Conservation (phyloP, 2,888 invertebrate species). For the Chaitophorus viminalis region DNA sequence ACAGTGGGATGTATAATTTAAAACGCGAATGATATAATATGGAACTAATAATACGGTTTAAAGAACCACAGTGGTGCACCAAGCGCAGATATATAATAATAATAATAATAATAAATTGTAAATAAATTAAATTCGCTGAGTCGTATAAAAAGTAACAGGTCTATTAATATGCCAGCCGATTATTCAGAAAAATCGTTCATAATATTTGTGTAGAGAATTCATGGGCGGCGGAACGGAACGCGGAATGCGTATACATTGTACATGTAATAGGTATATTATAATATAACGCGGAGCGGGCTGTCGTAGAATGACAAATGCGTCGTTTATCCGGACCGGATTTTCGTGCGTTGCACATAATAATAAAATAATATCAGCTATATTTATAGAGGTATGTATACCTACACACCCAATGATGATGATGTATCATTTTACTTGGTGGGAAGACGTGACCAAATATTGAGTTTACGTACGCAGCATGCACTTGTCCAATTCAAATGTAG, state of each 20-base stretch:
- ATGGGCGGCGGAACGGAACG: background rate
- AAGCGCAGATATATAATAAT: background rate
- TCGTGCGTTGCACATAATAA: background rate
- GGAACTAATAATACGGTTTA: conserved; percentile 38
- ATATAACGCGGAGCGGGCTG: background rate
- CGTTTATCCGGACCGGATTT: conserved; percentile 21
- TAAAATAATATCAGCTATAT: background rate
- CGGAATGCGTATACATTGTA: background rate
- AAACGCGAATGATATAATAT: conserved; percentile 7
- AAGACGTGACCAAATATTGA: too few species aligned
- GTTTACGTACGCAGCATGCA: too few species aligned
- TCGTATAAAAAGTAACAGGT: conserved; percentile 28
- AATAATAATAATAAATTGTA: background rate
- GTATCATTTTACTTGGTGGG: background rate
- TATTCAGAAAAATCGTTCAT: background rate
- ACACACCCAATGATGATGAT: background rate
- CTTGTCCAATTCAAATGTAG: too few species aligned
- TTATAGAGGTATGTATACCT: background rate
- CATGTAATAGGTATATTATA: background rate
- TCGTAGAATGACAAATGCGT: conserved; percentile 22
- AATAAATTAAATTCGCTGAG: conserved; percentile 35
- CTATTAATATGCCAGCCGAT: conserved; percentile 25
- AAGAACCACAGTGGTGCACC: background rate
- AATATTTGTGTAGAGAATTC: conserved; percentile 18
- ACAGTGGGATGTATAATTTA: background rate